These are phyloP conservation scores for Acanthurus lineatus DNA, from an alignment of 2,797 vertebrate genomes.

Conservation along the genomic window DNA sequence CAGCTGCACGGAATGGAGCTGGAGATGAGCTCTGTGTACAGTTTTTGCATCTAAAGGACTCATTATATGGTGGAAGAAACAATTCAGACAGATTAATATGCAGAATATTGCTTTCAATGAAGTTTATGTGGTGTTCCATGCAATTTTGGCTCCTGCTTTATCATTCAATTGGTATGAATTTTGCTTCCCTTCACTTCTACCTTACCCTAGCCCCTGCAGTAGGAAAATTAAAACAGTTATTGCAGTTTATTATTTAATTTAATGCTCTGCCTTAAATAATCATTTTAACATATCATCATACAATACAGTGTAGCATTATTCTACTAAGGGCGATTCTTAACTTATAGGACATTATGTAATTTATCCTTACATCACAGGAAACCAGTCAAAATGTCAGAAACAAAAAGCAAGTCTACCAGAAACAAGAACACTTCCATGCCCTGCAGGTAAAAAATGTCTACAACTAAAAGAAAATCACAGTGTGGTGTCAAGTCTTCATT, in stretches of 20 bases:
- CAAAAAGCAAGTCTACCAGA: background rate
- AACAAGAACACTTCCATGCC: background rate
- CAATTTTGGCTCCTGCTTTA: conserved; percentile 17
- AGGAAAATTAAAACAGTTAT: background rate
- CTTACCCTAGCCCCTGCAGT: background rate
- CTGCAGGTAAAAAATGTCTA: background rate
- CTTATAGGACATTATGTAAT: background rate
- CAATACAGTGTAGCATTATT: background rate
- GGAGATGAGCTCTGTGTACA: background rate
- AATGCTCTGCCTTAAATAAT: background rate
- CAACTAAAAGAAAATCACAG: background rate
- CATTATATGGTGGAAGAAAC: conserved; percentile 3
- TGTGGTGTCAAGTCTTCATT: background rate
- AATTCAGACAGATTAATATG: conserved; percentile 14
- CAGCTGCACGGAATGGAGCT: conserved; percentile 15
- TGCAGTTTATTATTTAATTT: background rate
- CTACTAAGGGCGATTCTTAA: background rate
- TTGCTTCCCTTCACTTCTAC: conserved; percentile 1
- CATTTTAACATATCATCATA: background rate
- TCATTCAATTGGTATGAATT: background rate
- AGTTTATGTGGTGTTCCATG: conserved; percentile 4
- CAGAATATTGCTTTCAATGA: conserved; percentile 6
- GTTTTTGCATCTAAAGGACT: conserved; percentile 6
- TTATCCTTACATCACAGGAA: background rate
- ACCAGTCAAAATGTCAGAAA: background rate